Base-by-base conservation (phyloP, 2,797 vertebrate genomes). In the Nannoperca obscura region DNA sequence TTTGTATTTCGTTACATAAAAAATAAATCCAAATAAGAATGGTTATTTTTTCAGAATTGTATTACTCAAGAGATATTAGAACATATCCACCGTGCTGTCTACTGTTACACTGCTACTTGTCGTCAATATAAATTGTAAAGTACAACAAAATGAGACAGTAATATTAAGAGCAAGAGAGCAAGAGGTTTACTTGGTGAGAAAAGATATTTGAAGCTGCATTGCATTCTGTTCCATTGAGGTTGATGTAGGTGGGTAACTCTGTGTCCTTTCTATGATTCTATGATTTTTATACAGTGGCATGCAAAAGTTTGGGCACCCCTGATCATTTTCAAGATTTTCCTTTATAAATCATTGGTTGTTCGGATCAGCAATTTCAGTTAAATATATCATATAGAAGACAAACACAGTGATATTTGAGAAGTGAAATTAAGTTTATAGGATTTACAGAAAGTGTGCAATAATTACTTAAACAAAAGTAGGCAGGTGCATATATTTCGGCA, bases 81-180 rank as follows among this genome's bases (percentile, higher is more conserved):
- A 32, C 2, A 50, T 36, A 40, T 27, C 17, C 7, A 10, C 12
- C 11, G 9, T 27, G 36, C 24, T 44, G 20, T 46, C 66, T 13
- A 6, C 20, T 32, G 27, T 14, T 49, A 7, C 13, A 38, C n/a
- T 24, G 20, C 13, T 32, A 4, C 30, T 20, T 53, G 15, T 19
- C 6, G 5, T 30, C n/a, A 44, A 12, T 13, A 3, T 34, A 7
- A 7, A 34, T 10, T 27, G 14, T 44, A 1, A 32, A 55, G 8
- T 57, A 14, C 1, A 3, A 30, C 42, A 3, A 27, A 32, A 54
- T 44, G 20, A 75, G 47, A 58, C 36, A 38, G 10, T 17, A 62
- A 24, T 52, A 63, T 36, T 15, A 62, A 57, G 36, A 38, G 36
- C 9, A 54, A 74, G 27, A 60, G 44, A 49, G 42, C 38, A 61